These are phyloP conservation scores for Acanthococcus lagerstroemiae DNA, from an alignment of 2,888 invertebrate genomes.

Conservation along the genomic window DNA sequence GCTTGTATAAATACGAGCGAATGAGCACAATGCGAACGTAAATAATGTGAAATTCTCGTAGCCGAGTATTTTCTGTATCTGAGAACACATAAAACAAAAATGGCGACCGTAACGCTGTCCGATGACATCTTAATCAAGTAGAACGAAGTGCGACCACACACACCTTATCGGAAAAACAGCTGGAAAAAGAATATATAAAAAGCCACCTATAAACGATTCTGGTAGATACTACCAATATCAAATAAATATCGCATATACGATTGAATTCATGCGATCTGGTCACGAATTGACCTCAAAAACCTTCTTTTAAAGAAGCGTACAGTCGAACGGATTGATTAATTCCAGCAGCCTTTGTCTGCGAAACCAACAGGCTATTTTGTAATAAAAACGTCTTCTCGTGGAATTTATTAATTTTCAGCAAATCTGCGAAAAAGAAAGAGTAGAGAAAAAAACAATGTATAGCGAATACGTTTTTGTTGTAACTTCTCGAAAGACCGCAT, in stretches of 20 bases:
- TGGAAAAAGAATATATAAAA: slow-evolving; percentile 28
- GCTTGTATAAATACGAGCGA: slow-evolving; percentile 23
- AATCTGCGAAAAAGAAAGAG: background rate
- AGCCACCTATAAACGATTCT: slow-evolving; percentile 29
- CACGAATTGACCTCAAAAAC: slow-evolving; percentile 29
- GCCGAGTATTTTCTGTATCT: slow-evolving; percentile 10
- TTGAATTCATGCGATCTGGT: slow-evolving; percentile 29
- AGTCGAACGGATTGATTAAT: slow-evolving; percentile 19
- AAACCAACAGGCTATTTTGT: slow-evolving; percentile 3
- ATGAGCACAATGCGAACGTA: slow-evolving; percentile 26
- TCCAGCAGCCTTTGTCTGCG: slow-evolving; percentile 24
- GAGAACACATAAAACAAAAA: slow-evolving; percentile 27
- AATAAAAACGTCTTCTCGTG: slow-evolving; percentile 1
- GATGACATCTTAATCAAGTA: slow-evolving; percentile 30
- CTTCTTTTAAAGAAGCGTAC: slow-evolving; percentile 9
- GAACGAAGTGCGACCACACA: slow-evolving; percentile 29
- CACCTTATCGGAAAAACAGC: slow-evolving; percentile 29
- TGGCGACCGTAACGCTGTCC: slow-evolving; percentile 27
- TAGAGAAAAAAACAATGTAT: no score
- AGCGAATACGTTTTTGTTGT: no score
- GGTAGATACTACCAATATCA: slow-evolving; percentile 28
- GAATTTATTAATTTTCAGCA: slow-evolving; percentile 6
- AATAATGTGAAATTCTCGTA: slow-evolving; percentile 21
- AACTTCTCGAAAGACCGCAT: no score
- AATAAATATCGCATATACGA: slow-evolving; percentile 29